Conservation (phyloP, 2,888 invertebrate genomes). For the Catocala sponsa region DNA sequence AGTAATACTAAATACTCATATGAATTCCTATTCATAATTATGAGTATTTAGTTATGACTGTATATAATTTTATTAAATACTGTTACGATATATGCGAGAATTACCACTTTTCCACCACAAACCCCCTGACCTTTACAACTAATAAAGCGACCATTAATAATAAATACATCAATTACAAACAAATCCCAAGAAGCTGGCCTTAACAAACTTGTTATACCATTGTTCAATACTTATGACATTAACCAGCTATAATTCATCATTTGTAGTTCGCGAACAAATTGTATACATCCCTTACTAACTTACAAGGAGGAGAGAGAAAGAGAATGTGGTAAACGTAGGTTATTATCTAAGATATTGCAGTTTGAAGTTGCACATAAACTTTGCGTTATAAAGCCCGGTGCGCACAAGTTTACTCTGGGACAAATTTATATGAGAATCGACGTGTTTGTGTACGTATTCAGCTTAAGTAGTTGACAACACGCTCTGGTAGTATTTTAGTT, state of each 20-base stretch:
- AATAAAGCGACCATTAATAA: slow-evolving; percentile 24
- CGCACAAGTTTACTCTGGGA: slow-evolving; percentile 16
- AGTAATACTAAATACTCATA: no score
- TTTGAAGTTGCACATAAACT: slow-evolving; percentile 42
- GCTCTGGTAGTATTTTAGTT: slow-evolving; percentile 5
- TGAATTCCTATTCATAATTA: no score
- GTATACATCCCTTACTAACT: slow-evolving; percentile 8
- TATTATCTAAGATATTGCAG: slow-evolving; percentile 37
- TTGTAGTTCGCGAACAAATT: slow-evolving; percentile 30
- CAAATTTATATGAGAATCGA: slow-evolving; percentile 14
- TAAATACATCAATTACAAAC: slow-evolving; percentile 39
- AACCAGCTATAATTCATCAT: slow-evolving; percentile 35
- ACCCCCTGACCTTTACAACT: slow-evolving; percentile 21
- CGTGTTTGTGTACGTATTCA: slow-evolving; percentile 7
- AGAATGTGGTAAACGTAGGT: slow-evolving; percentile 13
- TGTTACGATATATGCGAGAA: neutral
- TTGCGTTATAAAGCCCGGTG: slow-evolving; percentile 28
- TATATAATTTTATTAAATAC: no score
- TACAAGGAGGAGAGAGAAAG: slow-evolving; percentile 14
- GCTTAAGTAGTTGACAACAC: slow-evolving; percentile 22
- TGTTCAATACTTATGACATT: slow-evolving; percentile 38
- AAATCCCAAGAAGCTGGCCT: slow-evolving; percentile 37
- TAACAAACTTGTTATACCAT: slow-evolving; percentile 34
- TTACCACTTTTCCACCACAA: neutral
- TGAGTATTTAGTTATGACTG: no score